Base-by-base conservation (phyloP, 2,113 vertebrate species). In the Cheilinus undulatus region DNA sequence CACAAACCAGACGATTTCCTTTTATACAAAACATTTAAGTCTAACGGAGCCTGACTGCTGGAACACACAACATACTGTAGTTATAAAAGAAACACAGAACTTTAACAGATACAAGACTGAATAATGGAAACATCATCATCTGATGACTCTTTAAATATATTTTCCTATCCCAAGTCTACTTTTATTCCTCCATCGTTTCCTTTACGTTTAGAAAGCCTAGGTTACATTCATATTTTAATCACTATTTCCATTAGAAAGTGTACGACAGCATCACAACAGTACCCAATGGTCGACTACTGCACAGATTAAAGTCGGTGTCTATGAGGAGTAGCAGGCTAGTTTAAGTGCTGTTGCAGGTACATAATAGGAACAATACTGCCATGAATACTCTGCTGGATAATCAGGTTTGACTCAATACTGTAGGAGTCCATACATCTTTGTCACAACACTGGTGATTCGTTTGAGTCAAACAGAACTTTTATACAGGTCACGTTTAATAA, bases 1-100 rank as follows among this genome's bases (percentile, higher is more conserved):
- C 67, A 63, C 56, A 48, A 78, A 60, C 32, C 74, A 22, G 36
- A 83, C 66, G 45, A 52, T 15, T 69, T 69, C 32, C 46, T 36
- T 42, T 67, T 46, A 51, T 63, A 84, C 62, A 87, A 84, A 88
- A 88, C 81, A 76, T 80, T 62, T 63, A 73, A 66, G 71, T 70
- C 73, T 86, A 86, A 74, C 66, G 57, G 51, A 56, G 61, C 46
- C 46, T 82, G 26, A 22, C 51, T 60, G 74, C 65, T 73, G 50
- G 67, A 61, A 61, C 50, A 83, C 74, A 62, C 5, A 5, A 50
- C 19, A 12, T 46, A n/a, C n/a, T n/a, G n/a, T n/a, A 23, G 58
- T 78, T 76, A 71, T 40, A 73, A 83, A 86, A 81, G 28, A 69
- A 63, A 74, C 71, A 66, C 75, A 68, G 48, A 56, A 77, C 54